phyloP scores from a whole-genome alignment of 2,797 vertebrate genomes.

The Vespertilio murinus region DNA sequence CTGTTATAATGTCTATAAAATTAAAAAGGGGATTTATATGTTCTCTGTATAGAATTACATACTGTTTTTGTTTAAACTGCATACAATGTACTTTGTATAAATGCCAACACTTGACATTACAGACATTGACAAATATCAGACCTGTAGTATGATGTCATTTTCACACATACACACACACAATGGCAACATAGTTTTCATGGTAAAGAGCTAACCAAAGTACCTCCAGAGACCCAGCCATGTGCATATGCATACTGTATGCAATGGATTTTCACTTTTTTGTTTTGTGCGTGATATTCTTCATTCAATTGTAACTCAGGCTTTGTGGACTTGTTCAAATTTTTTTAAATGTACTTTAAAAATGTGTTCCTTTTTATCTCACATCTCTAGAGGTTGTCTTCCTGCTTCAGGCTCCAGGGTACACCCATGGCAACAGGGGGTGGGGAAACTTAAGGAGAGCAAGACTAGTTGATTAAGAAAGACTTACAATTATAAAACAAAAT shows the following conservation, averaged over 20 bases:
- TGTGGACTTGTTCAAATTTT: conserved; percentile 42
- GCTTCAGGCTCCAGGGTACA: not conserved
- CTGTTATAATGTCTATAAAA: conserved; percentile 2
- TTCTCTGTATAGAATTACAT: not conserved
- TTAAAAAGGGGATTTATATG: not conserved
- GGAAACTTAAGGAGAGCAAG: not conserved
- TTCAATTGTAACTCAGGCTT: conserved; percentile 40
- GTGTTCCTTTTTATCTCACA: not conserved
- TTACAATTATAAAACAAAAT: conserved; percentile 31
- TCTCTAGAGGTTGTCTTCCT: not conserved
- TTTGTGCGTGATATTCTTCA: not conserved
- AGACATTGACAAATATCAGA: not conserved
- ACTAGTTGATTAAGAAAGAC: not conserved
- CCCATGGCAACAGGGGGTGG: not conserved
- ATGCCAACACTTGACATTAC: not conserved
- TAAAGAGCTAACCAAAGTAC: not conserved
- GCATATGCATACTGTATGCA: not conserved
- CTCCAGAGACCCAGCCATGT: not conserved
- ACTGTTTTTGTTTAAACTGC: not conserved
- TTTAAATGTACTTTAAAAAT: not conserved
- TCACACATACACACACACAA: not conserved
- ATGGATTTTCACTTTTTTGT: not conserved
- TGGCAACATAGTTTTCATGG: not conserved
- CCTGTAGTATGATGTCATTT: not conserved
- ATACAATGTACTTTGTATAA: not conserved